Conservation (phyloP, 37 sponge, comb jelly and placozoan genomes). For the Crambe crambe region DNA sequence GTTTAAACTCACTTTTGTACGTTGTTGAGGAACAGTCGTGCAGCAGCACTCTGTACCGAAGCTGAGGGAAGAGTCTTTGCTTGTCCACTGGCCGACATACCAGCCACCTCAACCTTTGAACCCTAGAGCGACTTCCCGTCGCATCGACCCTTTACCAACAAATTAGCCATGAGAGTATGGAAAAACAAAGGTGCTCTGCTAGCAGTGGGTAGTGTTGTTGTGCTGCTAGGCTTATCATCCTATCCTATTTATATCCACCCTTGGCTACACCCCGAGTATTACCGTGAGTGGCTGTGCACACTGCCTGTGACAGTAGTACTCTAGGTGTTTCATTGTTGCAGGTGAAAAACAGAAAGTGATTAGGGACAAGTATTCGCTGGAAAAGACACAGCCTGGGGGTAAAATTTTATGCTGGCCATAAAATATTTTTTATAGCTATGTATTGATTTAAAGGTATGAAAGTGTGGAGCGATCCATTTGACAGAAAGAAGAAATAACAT, state of each 20-base stretch:
- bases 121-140: background rate
- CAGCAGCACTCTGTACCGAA: conserved; percentile 50
- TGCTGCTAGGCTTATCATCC: conserved; percentile 52
- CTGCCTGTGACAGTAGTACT: background rate
- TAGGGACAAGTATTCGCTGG: conserved; percentile 52
- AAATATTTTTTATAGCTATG: background rate
- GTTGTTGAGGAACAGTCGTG: conserved; percentile 46
- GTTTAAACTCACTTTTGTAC: conserved; percentile 50
- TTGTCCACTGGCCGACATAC: conserved; percentile 15
- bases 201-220: conserved; percentile 53
- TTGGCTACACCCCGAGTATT: conserved; percentile 60
- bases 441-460: conserved; percentile 56
- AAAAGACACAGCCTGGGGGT: conserved; percentile 78
- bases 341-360: conserved; percentile 61
- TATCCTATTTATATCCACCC: conserved; percentile 66
- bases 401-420: no score
- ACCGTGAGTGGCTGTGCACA: conserved; percentile 40
- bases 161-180: no score
- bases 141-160: background rate
- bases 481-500: conserved; percentile 30
- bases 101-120: background rate
- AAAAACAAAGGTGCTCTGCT: conserved; percentile 34
- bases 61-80: conserved; percentile 36
- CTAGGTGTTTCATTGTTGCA: background rate
- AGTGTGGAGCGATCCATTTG: conserved; percentile 75